Evolutionary conservation across 2,888 invertebrate genomes (phyloP).

Genomic region (Sphecodes monilicornis): DNA sequence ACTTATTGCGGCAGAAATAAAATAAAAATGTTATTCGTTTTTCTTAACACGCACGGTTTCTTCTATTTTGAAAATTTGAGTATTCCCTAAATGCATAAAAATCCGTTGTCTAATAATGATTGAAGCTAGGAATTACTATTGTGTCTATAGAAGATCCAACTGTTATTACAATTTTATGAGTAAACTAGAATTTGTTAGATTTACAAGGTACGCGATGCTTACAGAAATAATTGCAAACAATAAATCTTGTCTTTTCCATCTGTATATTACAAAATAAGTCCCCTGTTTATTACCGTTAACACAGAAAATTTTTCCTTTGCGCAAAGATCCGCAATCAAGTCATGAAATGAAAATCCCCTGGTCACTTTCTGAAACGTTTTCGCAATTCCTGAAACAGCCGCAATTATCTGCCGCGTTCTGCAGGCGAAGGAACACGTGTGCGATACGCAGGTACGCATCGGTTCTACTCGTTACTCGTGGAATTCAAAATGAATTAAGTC

Average conservation of each 20-base stretch:
- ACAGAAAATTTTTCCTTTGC: not conserved
- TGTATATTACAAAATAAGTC: not conserved
- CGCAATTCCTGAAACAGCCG: not conserved
- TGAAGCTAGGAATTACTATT: no score
- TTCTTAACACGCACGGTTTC: no score
- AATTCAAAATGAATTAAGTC: conserved; percentile 46
- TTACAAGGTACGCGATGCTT: no score
- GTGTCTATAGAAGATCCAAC: no score
- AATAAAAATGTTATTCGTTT: no score
- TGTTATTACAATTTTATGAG: not conserved
- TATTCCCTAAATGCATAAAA: no score
- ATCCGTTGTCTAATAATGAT: no score
- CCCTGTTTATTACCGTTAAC: not conserved
- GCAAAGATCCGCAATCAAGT: not conserved
- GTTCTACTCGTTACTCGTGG: conserved; percentile 5
- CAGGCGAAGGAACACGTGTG: not conserved
- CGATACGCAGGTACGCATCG: not conserved
- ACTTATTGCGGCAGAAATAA: no score
- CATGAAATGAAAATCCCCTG: not conserved
- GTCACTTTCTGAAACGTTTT: not conserved
- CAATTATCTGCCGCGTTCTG: not conserved
- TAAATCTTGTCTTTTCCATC: not conserved
- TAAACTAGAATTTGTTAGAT: not conserved
- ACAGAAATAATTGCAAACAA: not conserved
- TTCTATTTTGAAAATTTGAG: no score